Conservation (phyloP, 2,113 vertebrate species). For the Periophthalmodon schlosseri region DNA sequence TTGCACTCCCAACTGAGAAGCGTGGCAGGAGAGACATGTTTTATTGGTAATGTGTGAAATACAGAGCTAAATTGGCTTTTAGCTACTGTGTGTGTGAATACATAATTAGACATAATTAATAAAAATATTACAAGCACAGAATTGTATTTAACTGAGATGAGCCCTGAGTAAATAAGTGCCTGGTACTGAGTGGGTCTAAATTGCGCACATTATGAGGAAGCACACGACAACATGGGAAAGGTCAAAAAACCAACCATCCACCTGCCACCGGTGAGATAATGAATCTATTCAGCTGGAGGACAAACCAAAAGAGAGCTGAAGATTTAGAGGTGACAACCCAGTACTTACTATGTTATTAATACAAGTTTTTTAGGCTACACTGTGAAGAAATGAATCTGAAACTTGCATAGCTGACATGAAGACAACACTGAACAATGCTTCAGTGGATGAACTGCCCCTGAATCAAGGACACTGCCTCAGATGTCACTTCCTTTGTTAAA, state of each 20-base stretch:
- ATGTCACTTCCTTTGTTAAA: too few species aligned
- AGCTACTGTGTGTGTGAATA: not conserved
- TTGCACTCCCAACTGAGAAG: conserved; percentile 5
- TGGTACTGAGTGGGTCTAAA: not conserved
- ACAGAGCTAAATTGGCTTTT: conserved; percentile 8
- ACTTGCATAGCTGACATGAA: too few species aligned
- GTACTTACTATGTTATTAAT: too few species aligned
- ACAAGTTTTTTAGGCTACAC: too few species aligned
- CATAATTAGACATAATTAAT: not conserved
- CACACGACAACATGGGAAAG: not conserved
- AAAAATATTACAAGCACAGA: not conserved
- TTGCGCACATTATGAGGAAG: not conserved
- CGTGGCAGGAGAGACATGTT: conserved; percentile 1
- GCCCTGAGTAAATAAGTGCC: not conserved
- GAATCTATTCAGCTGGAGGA: not conserved
- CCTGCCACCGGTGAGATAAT: not conserved
- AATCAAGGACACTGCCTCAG: too few species aligned
- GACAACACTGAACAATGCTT: too few species aligned
- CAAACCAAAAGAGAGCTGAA: not conserved
- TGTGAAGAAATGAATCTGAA: too few species aligned
- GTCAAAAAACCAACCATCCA: not conserved
- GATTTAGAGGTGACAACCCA: not conserved
- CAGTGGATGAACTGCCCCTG: too few species aligned
- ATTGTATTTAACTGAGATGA: not conserved
- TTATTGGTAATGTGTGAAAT: conserved; percentile 5